Evolutionary conservation across 2,888 invertebrate genomes (phyloP), one percentile per base, ranked within the genome.

Genomic region (Augiades crinisus): DNA sequence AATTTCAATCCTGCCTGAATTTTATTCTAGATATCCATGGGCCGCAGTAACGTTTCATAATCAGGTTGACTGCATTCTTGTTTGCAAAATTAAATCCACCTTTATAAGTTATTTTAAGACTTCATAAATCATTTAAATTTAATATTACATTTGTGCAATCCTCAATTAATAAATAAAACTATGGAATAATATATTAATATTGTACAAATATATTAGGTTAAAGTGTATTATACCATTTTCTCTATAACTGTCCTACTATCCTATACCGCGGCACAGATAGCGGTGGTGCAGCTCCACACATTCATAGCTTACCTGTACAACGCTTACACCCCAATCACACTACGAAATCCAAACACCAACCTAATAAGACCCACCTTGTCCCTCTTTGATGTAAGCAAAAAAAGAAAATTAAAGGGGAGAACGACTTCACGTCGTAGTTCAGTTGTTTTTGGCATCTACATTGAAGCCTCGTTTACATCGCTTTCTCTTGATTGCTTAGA

Each of bases 311-410:
- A 76, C 74, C 75, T 75, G 70, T 70, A 61, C 58, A 60, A 67
- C 62, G 54, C 61, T 59, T 64, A 66, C 65, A 68, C 68, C 34
- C 70, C 72, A 47, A 55, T n/a, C 77, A 73, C 71, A 78, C 72
- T 40, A 70, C 56, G 47, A 34, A 60, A 47, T 53, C 37, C n/a
- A 30, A 6, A 41, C 57, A 60, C 73, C 72, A 74, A 36, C 50
- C 55, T 56, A 67, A n/a, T 7, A 46, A 55, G 74, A 68, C 36
- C 72, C 58, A 1, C 68, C 62, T 40, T 56, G 47, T 41, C 59
- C 54, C 64, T 59, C 40, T 45, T 49, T 24, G 13, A 22, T 17
- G 47, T 33, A 54, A 47, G 31, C 49, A 43, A 60, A 63, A n/a
- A 31, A 22, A 45, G 64, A 61, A 59, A 54, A 46, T 46, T 58